Evolutionary conservation across 1,140 invertebrate species (phyloP), one percentile per base, ranked within the genome.

Genomic region (Dreissena rostriformis): DNA sequence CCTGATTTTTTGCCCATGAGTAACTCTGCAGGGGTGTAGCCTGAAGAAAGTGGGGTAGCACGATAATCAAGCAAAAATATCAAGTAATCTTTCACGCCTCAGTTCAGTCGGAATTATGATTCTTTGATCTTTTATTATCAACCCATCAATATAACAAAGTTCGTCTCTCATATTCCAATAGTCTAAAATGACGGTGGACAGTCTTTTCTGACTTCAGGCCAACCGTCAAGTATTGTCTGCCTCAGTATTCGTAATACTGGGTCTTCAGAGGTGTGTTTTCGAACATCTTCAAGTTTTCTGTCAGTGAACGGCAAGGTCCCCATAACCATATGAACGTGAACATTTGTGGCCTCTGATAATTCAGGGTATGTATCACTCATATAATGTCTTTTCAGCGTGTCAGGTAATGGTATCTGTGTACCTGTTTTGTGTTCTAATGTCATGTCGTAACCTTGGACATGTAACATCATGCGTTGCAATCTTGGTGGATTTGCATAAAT

Each of bases 321-420:
- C 11, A 77, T n/a, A 2, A 79, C 57, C 14, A 49, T 29, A 61
- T 66, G 57, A 12, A 61, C 39, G 55, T 72, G 65, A 24, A 51
- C 17, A 24, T 67, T 6, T 74, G 66, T 12, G 53, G 63, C 67
- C 52, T 63, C 55, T 26, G 75, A 24, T 22, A 24, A 15, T 52
- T 66, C 73, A 19, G 74, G 29, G 17, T n/a, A 63, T 22, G 53
- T 61, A 11, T 67, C 70, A 29, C n/a, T 61, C 15, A 39, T 49
- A 73, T 24, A 57, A 19, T 86, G 57, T 63, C 86, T 61, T 86
- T 75, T 52, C 87, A 92, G 61, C 52, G 73, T 68, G 86, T 88
- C 93, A 83, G 61, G 91, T 92, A 84, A 93, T 88, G 7, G 91
- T 90, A 88, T 94, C 93, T 66, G 93, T 91, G 90, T 89, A 1